Base-by-base conservation (phyloP, 1,140 invertebrate genomes). In the Pseudachorutes palmiensis region DNA sequence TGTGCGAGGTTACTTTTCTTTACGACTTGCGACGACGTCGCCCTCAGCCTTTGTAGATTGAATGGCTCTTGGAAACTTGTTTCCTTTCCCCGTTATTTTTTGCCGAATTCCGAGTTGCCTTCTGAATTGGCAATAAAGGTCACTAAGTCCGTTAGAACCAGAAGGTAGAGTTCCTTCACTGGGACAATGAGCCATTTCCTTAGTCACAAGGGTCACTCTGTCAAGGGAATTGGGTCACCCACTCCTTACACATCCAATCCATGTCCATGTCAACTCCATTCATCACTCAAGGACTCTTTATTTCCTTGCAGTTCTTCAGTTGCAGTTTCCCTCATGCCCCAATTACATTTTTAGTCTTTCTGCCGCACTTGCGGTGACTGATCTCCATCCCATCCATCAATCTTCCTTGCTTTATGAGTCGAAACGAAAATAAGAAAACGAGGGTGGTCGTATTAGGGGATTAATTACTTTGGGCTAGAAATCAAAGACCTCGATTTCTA, bases 151-250 rank as follows among this genome's bases (percentile, higher is more conserved):
- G 51, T 55, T 55, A 55, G 12, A 14, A 14, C 9, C 12, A 14
- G 51, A 55, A 41, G 36, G 19, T 41, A 19, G 19, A 19, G 19
- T 9, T 41, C 36, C 19, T 41, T 41, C 19, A 36, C 14, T 32
- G 9, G 41, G 31, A 48, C 22, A 14, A 63, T 5, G 45, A 63
- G 2, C 2, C 36, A 63, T 63, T 63, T 63, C 61, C 61, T 63
- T 63, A 63, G 24, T 48, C 41, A 12, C 29, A 30, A 63, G 61
- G n/a, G 61, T 63, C 45, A 63, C 61, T 45, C 61, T 63, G 61
- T 41, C 61, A 63, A 63, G 61, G 41, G 41, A 63, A 63, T 63
- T 63, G 61, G 61, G 61, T 63, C 61, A 63, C 2, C 59, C n/a
- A n/a, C n/a, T n/a, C n/a, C n/a, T n/a, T n/a, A n/a, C n/a, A n/a